These are phyloP conservation scores for Cyanocitta stelleri DNA, from an alignment of 2,113 vertebrate genomes.

Conservation along the genomic window DNA sequence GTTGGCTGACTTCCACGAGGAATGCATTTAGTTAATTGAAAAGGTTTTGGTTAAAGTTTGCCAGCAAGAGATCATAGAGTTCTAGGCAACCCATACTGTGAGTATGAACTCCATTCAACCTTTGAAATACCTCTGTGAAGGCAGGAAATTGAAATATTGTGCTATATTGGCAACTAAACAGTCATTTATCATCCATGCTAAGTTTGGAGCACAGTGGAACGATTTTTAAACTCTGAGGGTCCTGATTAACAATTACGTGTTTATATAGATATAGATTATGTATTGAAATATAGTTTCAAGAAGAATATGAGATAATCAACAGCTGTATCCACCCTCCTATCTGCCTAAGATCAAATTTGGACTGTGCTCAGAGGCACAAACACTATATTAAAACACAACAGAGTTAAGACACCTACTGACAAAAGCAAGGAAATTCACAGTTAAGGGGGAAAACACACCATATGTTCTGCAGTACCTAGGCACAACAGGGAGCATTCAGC, in stretches of 20 bases:
- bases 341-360: slow-evolving; percentile 56
- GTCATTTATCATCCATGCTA: slow-evolving; percentile 85
- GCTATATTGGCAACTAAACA: slow-evolving; percentile 81
- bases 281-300: slow-evolving; percentile 28
- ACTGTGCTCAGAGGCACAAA: slow-evolving; percentile 65
- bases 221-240: slow-evolving; percentile 56
- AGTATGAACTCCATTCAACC: slow-evolving; percentile 88
- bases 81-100: slow-evolving; percentile 89
- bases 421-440: slow-evolving; percentile 74
- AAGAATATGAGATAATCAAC: slow-evolving; percentile 47
- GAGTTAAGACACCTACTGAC: slow-evolving; percentile 75
- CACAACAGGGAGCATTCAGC: slow-evolving; percentile 77
- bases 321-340: slow-evolving; percentile 63
- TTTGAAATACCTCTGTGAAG: slow-evolving; percentile 84
- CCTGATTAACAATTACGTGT: slow-evolving; percentile 64
- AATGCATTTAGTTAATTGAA: slow-evolving; percentile 84
- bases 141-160: slow-evolving; percentile 97
- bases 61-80: slow-evolving; percentile 70
- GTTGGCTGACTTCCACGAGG: slow-evolving; percentile 67
- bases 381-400: slow-evolving; percentile 70
- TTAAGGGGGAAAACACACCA: slow-evolving; percentile 67
- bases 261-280: slow-evolving; percentile 30
- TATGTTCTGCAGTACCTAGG: slow-evolving; percentile 77
- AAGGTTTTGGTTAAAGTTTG: slow-evolving; percentile 79
- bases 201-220: slow-evolving; percentile 57